These are phyloP conservation scores for Origma solitaria DNA, from an alignment of 2,113 vertebrate species.

Conservation along the genomic window DNA sequence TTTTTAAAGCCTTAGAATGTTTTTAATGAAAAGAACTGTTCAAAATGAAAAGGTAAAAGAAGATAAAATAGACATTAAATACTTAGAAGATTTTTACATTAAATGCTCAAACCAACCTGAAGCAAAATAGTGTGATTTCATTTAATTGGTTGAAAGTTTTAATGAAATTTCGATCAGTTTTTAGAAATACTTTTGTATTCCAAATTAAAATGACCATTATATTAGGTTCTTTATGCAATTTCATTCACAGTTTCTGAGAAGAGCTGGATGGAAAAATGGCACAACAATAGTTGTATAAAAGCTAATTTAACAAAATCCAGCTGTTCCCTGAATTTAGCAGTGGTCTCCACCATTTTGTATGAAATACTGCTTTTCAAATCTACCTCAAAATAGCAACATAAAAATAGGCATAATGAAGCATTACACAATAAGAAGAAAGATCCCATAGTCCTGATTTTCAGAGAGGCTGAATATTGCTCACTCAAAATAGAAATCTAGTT, in stretches of 20 bases:
- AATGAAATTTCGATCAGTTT: neutral
- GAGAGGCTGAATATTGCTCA: neutral
- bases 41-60: neutral
- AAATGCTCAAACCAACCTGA: neutral
- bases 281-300: conserved; percentile 27
- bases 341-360: neutral
- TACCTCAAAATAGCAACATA: conserved; percentile 10
- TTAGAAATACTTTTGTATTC: neutral
- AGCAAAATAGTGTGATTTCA: neutral
- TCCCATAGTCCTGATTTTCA: neutral
- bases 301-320: conserved; percentile 39
- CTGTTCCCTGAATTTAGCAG: neutral
- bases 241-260: conserved; percentile 18
- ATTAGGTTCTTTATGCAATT: neutral
- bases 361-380: neutral
- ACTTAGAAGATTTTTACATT: neutral
- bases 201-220: neutral
- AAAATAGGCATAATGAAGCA: neutral
- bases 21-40: neutral
- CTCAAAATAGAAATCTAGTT: neutral
- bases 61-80: neutral
- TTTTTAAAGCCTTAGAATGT: neutral
- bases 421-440: neutral
- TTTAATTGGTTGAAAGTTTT: neutral
- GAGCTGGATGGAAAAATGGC: neutral